Conservation (phyloP, 2,113 vertebrate genomes). For the Callocephalon fimbriatum region DNA sequence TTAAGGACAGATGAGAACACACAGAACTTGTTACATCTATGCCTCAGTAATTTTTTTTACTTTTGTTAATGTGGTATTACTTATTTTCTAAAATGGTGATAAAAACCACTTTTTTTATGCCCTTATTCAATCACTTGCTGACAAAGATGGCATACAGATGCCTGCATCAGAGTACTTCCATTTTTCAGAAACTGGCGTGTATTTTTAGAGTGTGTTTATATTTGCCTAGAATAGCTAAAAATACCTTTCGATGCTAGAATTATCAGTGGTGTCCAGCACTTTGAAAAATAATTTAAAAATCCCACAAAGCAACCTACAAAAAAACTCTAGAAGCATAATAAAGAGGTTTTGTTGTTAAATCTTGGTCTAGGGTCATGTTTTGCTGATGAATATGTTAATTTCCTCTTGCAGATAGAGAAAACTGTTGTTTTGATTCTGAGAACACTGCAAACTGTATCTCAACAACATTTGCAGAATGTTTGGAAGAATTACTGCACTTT, state of each 20-base stretch:
- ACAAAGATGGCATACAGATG: not conserved
- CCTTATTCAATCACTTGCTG: not conserved
- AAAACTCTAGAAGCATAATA: not conserved
- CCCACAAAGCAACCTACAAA: not conserved
- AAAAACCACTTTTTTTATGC: not conserved
- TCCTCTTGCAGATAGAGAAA: not conserved
- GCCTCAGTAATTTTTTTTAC: not conserved
- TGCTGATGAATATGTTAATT: constrained; percentile 32
- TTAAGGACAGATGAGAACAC: not conserved
- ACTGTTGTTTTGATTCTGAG: not conserved
- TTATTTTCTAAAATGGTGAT: not conserved
- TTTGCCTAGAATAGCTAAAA: not conserved
- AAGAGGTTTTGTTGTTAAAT: not conserved
- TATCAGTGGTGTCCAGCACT: not conserved
- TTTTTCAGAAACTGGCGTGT: not conserved
- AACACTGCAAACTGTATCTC: not conserved
- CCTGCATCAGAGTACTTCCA: not conserved
- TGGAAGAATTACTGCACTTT: not conserved
- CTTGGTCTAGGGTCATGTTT: not conserved
- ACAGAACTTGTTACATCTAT: not conserved
- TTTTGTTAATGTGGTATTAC: not conserved
- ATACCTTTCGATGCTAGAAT: not conserved
- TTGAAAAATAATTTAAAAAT: not conserved
- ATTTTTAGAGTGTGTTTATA: not conserved
- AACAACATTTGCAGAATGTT: not conserved